A percentile compares a stretch with the other conserved stretches of the same genome.
These are phyloP conservation scores for honey bee (Apis mellifera) DNA, from an alignment of 1,140 invertebrate genomes.

Conservation along the genomic window DNA sequence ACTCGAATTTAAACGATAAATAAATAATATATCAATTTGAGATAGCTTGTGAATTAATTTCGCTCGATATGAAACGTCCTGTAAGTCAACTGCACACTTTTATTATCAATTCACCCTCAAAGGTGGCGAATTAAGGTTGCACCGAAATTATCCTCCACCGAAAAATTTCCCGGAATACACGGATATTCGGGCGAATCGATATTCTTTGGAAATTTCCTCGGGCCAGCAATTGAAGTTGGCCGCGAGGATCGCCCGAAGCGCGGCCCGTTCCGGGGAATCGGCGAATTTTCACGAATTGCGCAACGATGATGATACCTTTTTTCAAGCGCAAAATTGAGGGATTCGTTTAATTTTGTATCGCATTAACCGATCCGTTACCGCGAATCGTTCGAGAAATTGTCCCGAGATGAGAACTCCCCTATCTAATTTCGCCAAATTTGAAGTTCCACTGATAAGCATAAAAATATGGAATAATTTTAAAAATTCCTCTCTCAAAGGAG, in stretches of 20 bases:
- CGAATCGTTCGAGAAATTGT: not conserved
- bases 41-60: too few relatives aligned
- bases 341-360: constrained; percentile 5
- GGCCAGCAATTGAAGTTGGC: too few relatives aligned
- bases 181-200: not conserved
- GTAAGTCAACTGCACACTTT: not conserved
- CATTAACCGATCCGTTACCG: not conserved
- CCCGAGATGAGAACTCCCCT: too few relatives aligned
- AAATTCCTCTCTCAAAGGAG: not conserved
- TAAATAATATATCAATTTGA: too few relatives aligned
- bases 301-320: constrained; percentile 24
- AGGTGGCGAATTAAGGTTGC: not conserved
- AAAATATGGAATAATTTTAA: too few relatives aligned
- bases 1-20: too few relatives aligned
- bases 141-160: constrained; percentile 5
- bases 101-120: constrained; percentile 23
- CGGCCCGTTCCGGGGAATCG: constrained; percentile 12
- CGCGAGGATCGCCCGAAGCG: too few relatives aligned
- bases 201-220: not conserved
- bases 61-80: too few relatives aligned
- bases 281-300: constrained; percentile 12
- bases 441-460: too few relatives aligned
- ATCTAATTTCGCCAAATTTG: too few relatives aligned
- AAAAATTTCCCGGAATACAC: not conserved
- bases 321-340: constrained; percentile 1